phyloP scores from a whole-genome alignment of 2,113 vertebrate genomes.

The Nothocercus julius region DNA sequence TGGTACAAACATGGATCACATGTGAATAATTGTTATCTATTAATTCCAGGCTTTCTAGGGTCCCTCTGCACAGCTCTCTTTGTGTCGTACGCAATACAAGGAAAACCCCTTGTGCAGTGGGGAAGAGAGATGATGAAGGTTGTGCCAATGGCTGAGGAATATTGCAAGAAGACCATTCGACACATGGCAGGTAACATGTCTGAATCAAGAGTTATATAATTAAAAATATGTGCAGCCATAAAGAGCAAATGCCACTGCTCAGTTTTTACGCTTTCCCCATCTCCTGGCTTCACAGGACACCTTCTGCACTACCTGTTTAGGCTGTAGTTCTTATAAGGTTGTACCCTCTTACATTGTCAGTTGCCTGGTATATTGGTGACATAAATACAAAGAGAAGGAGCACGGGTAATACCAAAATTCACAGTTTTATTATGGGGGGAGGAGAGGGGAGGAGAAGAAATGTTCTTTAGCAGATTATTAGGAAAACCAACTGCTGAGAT shows the following conservation, averaged over 20 bases:
- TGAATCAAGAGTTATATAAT: background rate
- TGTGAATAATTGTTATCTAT: background rate
- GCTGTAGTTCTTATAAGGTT: background rate
- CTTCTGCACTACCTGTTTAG: background rate
- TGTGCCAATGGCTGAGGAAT: conserved; percentile 89
- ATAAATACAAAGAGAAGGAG: background rate
- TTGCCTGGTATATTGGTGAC: background rate
- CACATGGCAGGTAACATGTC: conserved; percentile 89
- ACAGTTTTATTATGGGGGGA: background rate
- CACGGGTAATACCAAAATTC: background rate
- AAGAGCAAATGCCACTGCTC: background rate
- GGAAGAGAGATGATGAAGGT: conserved; percentile 91
- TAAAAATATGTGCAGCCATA: background rate
- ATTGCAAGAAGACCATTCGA: conserved; percentile 94
- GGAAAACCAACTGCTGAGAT: background rate
- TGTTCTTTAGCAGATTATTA: background rate
- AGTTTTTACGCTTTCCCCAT: background rate
- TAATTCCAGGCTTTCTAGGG: conserved; percentile 89
- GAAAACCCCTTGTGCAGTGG: conserved; percentile 88
- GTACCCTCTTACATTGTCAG: background rate
- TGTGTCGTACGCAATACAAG: conserved; percentile 90
- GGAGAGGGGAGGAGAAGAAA: background rate
- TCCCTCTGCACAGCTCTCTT: conserved; percentile 92
- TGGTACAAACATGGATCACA: background rate
- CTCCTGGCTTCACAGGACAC: background rate